Evolutionary conservation across 2,888 invertebrate genomes (phyloP).

Genomic region (Apantesis nais): DNA sequence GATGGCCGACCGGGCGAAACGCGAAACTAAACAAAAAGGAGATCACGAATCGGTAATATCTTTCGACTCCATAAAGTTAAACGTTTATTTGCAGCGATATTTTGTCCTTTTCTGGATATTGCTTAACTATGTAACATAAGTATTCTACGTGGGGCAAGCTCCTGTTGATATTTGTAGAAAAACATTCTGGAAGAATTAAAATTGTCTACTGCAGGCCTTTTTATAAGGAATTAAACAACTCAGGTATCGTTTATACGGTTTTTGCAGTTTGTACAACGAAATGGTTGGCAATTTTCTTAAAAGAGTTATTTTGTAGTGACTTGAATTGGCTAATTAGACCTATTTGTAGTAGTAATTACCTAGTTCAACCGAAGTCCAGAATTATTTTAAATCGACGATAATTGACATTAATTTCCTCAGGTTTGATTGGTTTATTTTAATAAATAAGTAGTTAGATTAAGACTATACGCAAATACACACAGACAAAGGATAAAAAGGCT

Average conservation of each 20-base stretch:
- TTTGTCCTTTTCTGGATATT: conserved; percentile 84
- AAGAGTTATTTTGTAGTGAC: conserved; percentile 43
- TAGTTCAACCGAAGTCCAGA: conserved; percentile 35
- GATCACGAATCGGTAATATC: conserved; percentile 86
- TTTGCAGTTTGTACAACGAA: conserved; percentile 37
- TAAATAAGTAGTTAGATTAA: neutral
- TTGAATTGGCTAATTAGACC: conserved; percentile 42
- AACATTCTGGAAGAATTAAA: conserved; percentile 37
- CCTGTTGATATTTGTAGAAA: conserved; percentile 48
- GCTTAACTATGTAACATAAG: conserved; percentile 71
- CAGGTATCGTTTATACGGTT: conserved; percentile 37
- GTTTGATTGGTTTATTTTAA: conserved; percentile 19
- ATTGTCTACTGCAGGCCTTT: conserved; percentile 21
- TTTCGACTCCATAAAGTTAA: conserved; percentile 86
- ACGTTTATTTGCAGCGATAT: conserved; percentile 86
- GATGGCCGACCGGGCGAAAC: conserved; percentile 82
- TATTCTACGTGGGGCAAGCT: conserved; percentile 53
- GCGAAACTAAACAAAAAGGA: conserved; percentile 84
- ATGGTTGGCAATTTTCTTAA: conserved; percentile 46
- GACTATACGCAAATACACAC: neutral
- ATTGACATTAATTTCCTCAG: conserved; percentile 37
- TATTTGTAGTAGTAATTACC: conserved; percentile 33
- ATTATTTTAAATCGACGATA: conserved; percentile 41
- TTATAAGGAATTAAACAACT: conserved; percentile 38
- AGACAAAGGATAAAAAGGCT: neutral